Conservation (phyloP, 1,140 invertebrate genomes). For the Panagrolaimus sp. region DNA sequence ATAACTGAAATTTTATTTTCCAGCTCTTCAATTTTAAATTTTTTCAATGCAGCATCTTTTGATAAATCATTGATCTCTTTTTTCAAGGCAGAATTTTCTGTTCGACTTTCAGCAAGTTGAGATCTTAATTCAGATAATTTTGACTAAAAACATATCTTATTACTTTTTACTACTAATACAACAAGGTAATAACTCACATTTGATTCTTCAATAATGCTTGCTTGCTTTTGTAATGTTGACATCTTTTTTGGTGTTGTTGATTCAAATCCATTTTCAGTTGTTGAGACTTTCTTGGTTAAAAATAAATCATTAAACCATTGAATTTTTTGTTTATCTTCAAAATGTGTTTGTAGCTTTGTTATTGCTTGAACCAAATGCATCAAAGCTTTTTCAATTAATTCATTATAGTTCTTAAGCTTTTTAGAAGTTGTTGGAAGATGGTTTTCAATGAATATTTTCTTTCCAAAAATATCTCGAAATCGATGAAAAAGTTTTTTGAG, state of each 20-base stretch:
- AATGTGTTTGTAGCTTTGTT: not conserved
- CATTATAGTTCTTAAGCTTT: constrained; percentile 16
- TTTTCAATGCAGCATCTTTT: constrained; percentile 15
- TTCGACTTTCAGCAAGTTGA: not conserved
- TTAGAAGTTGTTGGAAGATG: constrained; percentile 17
- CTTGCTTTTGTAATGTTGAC: not conserved
- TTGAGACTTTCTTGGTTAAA: no score
- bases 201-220: constrained; percentile 8
- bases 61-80: constrained; percentile 9
- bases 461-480: not conserved
- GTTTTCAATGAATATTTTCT: constrained; percentile 15
- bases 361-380: constrained; percentile 2
- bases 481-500: constrained; percentile 5
- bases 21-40: constrained; percentile 15
- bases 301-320: not conserved
- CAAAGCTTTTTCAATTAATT: constrained; percentile 10
- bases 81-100: not conserved
- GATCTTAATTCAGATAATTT: not conserved
- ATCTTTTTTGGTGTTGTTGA: not conserved
- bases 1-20: constrained; percentile 13
- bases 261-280: not conserved
- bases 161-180: no score
- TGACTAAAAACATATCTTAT: not conserved
- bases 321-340: not conserved
- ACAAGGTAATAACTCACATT: constrained; percentile 11